Evolutionary conservation across 2,113 vertebrate species (phyloP).

Genomic region (Gorsachius goisagi): DNA sequence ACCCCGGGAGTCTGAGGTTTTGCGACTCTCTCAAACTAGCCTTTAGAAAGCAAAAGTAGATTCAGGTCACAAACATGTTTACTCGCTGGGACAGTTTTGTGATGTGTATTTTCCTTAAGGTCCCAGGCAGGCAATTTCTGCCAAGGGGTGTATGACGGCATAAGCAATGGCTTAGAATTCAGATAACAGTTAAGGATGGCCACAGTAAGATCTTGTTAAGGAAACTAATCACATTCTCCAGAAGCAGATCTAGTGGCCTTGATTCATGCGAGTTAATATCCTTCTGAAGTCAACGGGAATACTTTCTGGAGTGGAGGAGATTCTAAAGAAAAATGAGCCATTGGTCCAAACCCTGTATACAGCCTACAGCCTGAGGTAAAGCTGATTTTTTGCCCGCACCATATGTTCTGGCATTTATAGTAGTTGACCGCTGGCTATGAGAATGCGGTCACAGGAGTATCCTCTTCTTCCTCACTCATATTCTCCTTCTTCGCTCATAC

Average conservation of each 20-base stretch:
- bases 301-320: not conserved
- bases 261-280: not conserved
- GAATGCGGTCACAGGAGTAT: not conserved
- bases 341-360: not conserved
- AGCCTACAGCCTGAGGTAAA: not conserved
- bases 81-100: not conserved
- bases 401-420: not conserved
- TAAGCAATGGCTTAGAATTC: not conserved
- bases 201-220: not conserved
- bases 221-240: not conserved
- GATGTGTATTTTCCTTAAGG: constrained; percentile 21
- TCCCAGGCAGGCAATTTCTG: not conserved
- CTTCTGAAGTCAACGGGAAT: not conserved
- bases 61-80: constrained; percentile 61
- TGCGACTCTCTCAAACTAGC: not conserved
- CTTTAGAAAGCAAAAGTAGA: constrained; percentile 44
- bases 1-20: constrained; percentile 44
- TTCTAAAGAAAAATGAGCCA: not conserved
- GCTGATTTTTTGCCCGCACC: not conserved
- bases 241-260: not conserved
- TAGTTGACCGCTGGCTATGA: not conserved
- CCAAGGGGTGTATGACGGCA: not conserved
- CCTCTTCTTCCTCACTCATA: not conserved
- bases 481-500: not conserved
- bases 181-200: not conserved